phyloP scores from a whole-genome alignment of 2,888 invertebrate species.

The Gryllus longicercus region DNA sequence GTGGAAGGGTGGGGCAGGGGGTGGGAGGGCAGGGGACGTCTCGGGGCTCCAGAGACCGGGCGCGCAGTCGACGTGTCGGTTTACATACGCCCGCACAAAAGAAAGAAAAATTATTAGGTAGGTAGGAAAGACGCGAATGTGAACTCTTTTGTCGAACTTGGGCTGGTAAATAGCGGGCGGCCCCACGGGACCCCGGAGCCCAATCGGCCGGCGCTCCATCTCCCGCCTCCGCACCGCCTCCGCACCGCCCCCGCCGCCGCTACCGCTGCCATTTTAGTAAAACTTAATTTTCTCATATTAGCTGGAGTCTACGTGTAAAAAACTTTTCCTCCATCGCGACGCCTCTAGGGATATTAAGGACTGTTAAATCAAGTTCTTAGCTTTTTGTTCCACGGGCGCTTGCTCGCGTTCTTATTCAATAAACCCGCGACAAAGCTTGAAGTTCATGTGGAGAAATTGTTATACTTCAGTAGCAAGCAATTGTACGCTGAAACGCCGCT shows the following conservation, averaged over 20 bases:
- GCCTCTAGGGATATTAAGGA: constrained; percentile 42
- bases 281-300: constrained; percentile 46
- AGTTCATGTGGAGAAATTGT: constrained; percentile 29
- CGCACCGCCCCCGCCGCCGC: constrained; percentile 29
- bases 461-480: constrained; percentile 30
- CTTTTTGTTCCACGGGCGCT: constrained; percentile 28
- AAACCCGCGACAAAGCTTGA: constrained; percentile 30
- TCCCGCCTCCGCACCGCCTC: constrained; percentile 12
- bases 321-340: constrained; percentile 35
- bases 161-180: constrained; percentile 28
- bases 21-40: neutral
- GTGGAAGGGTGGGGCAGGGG: neutral
- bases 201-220: neutral
- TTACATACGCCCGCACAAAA: constrained; percentile 2
- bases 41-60: neutral
- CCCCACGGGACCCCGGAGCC: neutral
- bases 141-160: constrained; percentile 32
- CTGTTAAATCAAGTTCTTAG: constrained; percentile 43
- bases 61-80: neutral
- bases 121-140: constrained; percentile 18
- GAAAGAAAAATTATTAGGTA: constrained; percentile 11
- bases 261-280: constrained; percentile 42
- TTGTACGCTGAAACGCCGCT: constrained; percentile 21
- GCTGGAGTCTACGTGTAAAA: constrained; percentile 36
- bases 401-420: constrained; percentile 31